Evolutionary conservation across 2,113 vertebrate species (phyloP).

Genomic region (Acinonyx jubatus): DNA sequence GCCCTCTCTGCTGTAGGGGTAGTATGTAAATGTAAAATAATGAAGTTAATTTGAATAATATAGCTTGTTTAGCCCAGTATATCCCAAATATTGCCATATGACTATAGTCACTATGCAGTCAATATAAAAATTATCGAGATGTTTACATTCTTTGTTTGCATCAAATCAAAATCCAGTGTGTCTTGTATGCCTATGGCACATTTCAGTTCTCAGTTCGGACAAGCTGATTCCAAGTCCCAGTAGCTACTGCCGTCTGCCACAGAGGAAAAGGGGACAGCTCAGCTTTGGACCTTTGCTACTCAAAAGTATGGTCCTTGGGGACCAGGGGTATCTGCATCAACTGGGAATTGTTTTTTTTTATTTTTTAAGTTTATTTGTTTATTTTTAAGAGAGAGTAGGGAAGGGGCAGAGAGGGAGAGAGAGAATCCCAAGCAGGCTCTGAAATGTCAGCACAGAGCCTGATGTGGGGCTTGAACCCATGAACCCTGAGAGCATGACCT

Average conservation of each 20-base stretch:
- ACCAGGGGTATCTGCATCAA: not conserved
- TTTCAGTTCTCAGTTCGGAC: not conserved
- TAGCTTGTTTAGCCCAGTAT: not conserved
- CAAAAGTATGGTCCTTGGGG: not conserved
- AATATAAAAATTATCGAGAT: not conserved
- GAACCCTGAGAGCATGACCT: too few relatives aligned
- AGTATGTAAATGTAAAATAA: not conserved
- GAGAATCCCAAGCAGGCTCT: too few relatives aligned
- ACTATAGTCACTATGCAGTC: not conserved
- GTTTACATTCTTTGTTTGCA: not conserved
- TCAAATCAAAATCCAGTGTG: not conserved
- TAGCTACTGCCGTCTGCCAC: too few relatives aligned
- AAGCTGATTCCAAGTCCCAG: not conserved
- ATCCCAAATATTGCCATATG: not conserved
- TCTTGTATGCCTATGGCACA: not conserved
- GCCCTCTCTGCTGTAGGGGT: not conserved
- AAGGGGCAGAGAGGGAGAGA: too few relatives aligned
- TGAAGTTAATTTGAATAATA: not conserved
- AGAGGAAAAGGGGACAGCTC: too few relatives aligned
- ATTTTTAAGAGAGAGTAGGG: too few relatives aligned
- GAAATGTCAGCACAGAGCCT: too few relatives aligned
- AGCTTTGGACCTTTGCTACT: not conserved
- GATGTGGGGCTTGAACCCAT: too few relatives aligned
- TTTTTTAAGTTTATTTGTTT: too few relatives aligned
- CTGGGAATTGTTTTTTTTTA: too few relatives aligned